phyloP scores from a whole-genome alignment of 2,113 vertebrate species.

The Mustela nigripes region DNA sequence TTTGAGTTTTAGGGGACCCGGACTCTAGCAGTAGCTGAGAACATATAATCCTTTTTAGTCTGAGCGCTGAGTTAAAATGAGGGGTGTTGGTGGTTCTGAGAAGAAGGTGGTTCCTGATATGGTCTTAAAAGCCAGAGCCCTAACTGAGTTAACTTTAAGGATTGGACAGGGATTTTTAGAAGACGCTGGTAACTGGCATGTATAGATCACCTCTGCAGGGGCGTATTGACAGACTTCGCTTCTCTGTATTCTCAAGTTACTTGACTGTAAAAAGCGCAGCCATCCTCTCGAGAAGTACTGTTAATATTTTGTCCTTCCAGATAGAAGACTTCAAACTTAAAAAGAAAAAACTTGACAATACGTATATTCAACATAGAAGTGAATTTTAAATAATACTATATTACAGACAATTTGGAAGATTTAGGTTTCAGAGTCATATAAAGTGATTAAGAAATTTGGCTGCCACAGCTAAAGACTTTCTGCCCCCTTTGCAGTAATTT shows the following conservation, averaged over 20 bases:
- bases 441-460: background rate
- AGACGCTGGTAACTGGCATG: background rate
- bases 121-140: background rate
- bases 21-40: background rate
- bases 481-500: background rate
- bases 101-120: background rate
- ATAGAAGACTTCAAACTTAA: background rate
- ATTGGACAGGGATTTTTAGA: background rate
- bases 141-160: background rate
- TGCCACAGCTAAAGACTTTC: too few relatives aligned
- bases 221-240: background rate
- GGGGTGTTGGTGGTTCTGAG: background rate
- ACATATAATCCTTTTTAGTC: background rate
- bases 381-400: background rate
- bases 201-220: background rate
- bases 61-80: background rate
- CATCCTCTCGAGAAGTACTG: background rate
- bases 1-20: background rate
- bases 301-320: background rate
- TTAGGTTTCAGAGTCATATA: background rate
- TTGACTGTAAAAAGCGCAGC: background rate
- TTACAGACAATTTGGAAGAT: background rate
- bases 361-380: background rate
- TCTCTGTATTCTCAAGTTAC: background rate
- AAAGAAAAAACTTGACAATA: background rate